Evolutionary conservation across 2,113 vertebrate genomes (phyloP).

Genomic region (Cebus imitator): DNA sequence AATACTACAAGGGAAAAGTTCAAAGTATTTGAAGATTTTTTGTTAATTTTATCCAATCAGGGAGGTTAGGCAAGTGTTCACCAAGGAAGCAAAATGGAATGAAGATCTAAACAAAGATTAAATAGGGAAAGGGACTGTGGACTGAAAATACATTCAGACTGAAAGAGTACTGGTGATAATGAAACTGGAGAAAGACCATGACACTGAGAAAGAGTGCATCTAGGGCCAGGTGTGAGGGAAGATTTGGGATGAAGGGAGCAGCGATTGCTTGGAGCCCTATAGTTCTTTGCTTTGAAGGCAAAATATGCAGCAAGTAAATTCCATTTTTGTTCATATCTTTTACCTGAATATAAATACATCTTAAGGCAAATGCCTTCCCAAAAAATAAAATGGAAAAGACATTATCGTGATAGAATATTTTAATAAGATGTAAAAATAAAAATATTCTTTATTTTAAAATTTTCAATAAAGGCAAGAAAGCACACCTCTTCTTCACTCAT

Average conservation of each 20-base stretch:
- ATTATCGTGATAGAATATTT: constrained; percentile 41
- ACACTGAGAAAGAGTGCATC: background rate
- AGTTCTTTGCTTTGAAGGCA: background rate
- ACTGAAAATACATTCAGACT: background rate
- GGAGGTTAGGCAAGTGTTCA: background rate
- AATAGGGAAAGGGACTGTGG: background rate
- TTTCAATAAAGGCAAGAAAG: constrained; percentile 67
- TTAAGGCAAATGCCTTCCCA: constrained; percentile 52
- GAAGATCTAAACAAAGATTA: background rate
- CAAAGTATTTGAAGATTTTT: background rate
- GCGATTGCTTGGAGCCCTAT: background rate
- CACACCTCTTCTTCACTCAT: constrained; percentile 67
- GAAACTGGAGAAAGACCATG: background rate
- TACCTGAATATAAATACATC: constrained; percentile 35
- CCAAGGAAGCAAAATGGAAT: background rate
- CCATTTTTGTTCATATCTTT: constrained; percentile 54
- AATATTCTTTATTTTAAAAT: constrained; percentile 66
- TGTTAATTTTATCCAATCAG: background rate
- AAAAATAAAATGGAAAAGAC: constrained; percentile 36
- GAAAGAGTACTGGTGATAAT: background rate
- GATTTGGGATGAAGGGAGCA: background rate
- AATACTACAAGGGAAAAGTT: background rate
- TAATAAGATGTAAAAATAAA: constrained; percentile 44
- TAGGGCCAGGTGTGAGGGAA: background rate
- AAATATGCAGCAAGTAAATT: constrained; percentile 12